A percentile compares a stretch with the other conserved stretches of the same genome.
Conservation (phyloP, 2,113 vertebrate species). For the Podarcis muralis region DNA sequence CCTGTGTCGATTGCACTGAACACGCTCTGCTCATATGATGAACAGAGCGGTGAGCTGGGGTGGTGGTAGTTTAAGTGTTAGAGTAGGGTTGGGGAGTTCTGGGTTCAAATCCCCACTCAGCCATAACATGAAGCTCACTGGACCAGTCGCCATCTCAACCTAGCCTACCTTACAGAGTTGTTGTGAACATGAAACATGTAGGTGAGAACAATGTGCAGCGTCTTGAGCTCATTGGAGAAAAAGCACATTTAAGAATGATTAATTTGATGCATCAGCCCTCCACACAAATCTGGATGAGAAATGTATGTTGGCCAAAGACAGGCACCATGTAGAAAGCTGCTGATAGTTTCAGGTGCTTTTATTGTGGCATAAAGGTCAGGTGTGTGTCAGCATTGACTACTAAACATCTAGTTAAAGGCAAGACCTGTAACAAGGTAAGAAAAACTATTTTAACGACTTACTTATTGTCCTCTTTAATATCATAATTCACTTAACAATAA, state of each 20-base stretch:
- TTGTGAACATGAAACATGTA: background rate
- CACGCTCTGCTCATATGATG: background rate
- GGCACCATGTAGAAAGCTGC: background rate
- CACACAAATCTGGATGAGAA: background rate
- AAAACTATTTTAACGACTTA: background rate
- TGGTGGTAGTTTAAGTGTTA: background rate
- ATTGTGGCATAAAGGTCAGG: background rate
- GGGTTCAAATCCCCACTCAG: background rate
- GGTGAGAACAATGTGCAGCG: background rate
- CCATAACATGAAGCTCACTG: background rate
- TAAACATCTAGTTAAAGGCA: background rate
- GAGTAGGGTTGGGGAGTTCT: background rate
- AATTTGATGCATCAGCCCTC: background rate
- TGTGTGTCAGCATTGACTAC: background rate
- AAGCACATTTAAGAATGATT: background rate
- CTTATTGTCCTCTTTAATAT: background rate
- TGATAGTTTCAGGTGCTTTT: background rate
- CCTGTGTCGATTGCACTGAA: background rate
- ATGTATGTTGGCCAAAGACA: background rate
- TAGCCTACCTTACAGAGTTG: background rate
- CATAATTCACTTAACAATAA: background rate
- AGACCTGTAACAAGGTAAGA: background rate
- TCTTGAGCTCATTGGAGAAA: background rate
- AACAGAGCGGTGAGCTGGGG: background rate
- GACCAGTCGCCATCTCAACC: background rate